phyloP scores from a whole-genome alignment of 2,113 vertebrate genomes.

The Syngnathoides biaculeatus region DNA sequence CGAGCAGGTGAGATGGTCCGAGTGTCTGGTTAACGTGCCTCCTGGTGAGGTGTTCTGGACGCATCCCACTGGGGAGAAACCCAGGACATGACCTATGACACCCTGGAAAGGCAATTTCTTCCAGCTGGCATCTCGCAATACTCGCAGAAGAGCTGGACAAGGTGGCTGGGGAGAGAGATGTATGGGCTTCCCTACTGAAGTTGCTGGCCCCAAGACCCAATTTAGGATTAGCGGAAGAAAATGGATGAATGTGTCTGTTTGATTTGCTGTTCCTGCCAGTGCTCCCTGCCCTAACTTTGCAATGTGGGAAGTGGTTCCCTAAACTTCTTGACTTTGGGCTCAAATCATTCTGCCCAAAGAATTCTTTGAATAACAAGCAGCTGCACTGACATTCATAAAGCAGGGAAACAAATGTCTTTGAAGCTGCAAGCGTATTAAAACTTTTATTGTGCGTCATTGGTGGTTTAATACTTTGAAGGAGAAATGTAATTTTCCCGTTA shows the following conservation, averaged over 20 bases:
- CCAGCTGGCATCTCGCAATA: not conserved
- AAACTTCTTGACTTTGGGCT: not conserved
- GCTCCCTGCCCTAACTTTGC: not conserved
- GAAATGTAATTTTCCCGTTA: not conserved
- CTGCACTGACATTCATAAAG: not conserved
- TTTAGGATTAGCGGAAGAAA: not conserved
- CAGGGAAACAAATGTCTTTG: not conserved
- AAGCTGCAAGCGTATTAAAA: not conserved
- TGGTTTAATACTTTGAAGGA: not conserved
- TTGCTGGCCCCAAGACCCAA: too few species aligned
- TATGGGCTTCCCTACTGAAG: not conserved
- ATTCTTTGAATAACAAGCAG: not conserved
- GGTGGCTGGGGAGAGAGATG: not conserved
- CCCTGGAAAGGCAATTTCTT: not conserved
- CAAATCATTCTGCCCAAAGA: not conserved
- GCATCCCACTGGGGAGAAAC: not conserved
- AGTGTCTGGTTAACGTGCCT: too few species aligned
- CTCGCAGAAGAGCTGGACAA: not conserved
- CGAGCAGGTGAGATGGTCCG: not conserved
- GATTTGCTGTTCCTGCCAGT: too few species aligned
- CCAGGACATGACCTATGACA: not conserved
- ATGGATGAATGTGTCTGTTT: not conserved
- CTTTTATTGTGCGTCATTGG: not conserved
- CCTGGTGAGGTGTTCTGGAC: not conserved
- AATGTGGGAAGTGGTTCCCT: not conserved